Base-by-base conservation (phyloP, 2,797 vertebrate genomes). In the Loris lydekkerianus region DNA sequence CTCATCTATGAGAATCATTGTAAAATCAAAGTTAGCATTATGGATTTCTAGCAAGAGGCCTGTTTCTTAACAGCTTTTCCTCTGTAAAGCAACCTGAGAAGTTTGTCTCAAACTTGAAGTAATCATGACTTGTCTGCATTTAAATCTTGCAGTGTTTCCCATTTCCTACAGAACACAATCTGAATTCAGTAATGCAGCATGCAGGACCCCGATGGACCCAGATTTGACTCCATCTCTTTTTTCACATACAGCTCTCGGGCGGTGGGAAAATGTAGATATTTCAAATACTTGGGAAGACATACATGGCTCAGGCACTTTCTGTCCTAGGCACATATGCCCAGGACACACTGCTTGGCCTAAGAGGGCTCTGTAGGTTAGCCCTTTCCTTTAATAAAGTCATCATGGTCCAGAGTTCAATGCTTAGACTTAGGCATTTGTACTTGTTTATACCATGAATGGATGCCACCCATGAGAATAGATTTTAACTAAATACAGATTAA, bases 21-120 rank as follows among this genome's bases (percentile, higher is more conserved):
- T 60, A 91, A 73, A 82, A 37, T 70, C 58, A 58, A 63, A 84
- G 61, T 69, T 89, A 63, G 25, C 65, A 76, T 76, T n/a, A 61
- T 31, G 73, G 17, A 37, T 75, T 96, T 93, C 67, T 21, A 84
- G 63, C 15, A 67, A 78, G 25, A 89, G 96, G 10, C 3, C 10
- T 67, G 34, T 94, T 96, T 95, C 69, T 94, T 43, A 65, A 18
- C 17, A 80, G 34, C 67, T 58, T 65, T 29, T 86, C 43, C 37
- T 80, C 4, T 9, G 3, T 78, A 37, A 87, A 87, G 25, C 37
- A 75, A 49, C 63, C 21, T 25, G 23, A 84, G 67, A 92, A 89
- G 25, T 87, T 91, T 40, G n/a, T 76, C 56, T 82, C 23, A 96
- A 95, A 46, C 25, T 60, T 6, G 29, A 37, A 13, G 58, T 89